A percentile compares a stretch with the other conserved stretches of the same genome.
phyloP scores from a whole-genome alignment of 2,113 vertebrate genomes.

The Rhinichthys klamathensis region DNA sequence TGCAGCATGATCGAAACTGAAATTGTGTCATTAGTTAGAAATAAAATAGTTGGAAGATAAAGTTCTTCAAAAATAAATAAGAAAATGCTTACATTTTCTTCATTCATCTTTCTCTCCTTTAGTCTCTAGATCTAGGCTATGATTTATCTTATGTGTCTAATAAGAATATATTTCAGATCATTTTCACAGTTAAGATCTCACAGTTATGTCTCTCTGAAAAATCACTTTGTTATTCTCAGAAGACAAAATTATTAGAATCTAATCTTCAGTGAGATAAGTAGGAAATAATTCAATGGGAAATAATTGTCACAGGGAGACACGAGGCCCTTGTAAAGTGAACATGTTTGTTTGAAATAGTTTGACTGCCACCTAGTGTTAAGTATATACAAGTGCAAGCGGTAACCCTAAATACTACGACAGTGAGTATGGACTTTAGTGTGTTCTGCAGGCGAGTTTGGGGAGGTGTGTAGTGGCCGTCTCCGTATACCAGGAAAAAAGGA shows the following conservation, averaged over 20 bases:
- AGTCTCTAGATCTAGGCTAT: background rate
- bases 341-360: conserved; percentile 10
- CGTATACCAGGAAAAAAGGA: conserved; percentile 90
- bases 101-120: background rate
- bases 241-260: conserved; percentile 18
- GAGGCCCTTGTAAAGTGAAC: background rate
- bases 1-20: background rate
- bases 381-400: background rate
- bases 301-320: background rate
- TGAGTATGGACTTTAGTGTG: conserved; percentile 27
- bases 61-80: background rate
- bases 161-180: conserved; percentile 14
- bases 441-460: conserved; percentile 91
- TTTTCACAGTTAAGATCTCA: conserved; percentile 3
- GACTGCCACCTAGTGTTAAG: conserved; percentile 65
- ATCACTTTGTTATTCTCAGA: conserved; percentile 19
- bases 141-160: conserved; percentile 5
- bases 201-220: conserved; percentile 6
- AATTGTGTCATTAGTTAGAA: background rate
- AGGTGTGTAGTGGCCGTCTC: conserved; percentile 93
- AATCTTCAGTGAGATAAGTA: conserved; percentile 38
- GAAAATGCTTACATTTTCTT: background rate
- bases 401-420: background rate
- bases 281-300: background rate
- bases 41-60: background rate